Conservation (phyloP, 2,797 vertebrate species). For the Gallinago stenura region DNA sequence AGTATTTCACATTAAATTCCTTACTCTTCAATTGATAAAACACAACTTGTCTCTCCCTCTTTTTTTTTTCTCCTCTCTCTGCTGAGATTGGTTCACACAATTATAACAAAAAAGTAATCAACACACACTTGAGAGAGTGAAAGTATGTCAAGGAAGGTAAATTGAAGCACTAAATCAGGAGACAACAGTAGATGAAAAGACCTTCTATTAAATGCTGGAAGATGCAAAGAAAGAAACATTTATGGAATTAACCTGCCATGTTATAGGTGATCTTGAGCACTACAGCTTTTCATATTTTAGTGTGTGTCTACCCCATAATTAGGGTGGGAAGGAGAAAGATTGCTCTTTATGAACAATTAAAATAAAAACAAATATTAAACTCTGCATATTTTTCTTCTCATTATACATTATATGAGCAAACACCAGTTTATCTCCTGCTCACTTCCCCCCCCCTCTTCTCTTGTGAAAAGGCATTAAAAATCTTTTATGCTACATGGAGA, state of each 20-base stretch:
- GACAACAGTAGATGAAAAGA: slow-evolving; percentile 45
- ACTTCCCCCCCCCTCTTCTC: not conserved
- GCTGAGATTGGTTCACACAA: slow-evolving; percentile 31
- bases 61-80: not conserved
- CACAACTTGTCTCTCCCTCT: not conserved
- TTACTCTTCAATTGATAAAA: slow-evolving; percentile 15
- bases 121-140: slow-evolving; percentile 35
- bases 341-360: slow-evolving; percentile 9
- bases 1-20: slow-evolving; percentile 36
- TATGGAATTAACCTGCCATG: slow-evolving; percentile 37
- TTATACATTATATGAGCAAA: not conserved
- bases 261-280: not conserved
- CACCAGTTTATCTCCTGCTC: not conserved
- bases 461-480: slow-evolving; percentile 9
- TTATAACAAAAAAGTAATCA: slow-evolving; percentile 59
- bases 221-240: not conserved
- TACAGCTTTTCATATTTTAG: not conserved
- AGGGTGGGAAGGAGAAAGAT: not conserved
- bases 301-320: slow-evolving; percentile 1
- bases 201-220: not conserved
- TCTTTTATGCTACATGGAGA: not conserved
- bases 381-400: not conserved
- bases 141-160: slow-evolving; percentile 42
- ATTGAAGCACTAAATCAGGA: slow-evolving; percentile 62
- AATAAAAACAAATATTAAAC: slow-evolving; percentile 30